These are phyloP conservation scores for Caenorhabditis remanei DNA, from an alignment of 1,140 invertebrate genomes.

Conservation along the genomic window DNA sequence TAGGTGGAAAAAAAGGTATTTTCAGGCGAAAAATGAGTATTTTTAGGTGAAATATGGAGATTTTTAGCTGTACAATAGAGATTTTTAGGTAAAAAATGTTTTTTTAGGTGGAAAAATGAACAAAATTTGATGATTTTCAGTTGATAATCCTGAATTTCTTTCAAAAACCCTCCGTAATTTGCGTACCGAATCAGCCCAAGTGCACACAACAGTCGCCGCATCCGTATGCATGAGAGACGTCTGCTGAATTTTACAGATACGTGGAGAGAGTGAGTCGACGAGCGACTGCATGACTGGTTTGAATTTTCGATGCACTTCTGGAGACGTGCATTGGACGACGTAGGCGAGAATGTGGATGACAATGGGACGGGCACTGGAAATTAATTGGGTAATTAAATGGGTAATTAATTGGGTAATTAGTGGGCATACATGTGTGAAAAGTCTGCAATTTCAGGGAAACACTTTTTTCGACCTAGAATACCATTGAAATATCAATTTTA, in stretches of 20 bases:
- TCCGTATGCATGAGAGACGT: neutral
- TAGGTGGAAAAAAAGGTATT: too few relatives aligned
- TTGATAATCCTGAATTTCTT: neutral
- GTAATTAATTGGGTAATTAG: too few relatives aligned
- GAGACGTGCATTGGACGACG: neutral
- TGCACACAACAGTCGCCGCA: neutral
- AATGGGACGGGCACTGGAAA: conserved; percentile 13
- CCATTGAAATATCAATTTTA: too few relatives aligned
- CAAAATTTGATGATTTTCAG: neutral
- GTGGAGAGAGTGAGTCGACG: neutral
- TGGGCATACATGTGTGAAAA: too few relatives aligned
- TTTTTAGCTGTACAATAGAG: too few relatives aligned
- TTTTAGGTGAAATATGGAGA: too few relatives aligned
- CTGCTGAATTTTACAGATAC: neutral
- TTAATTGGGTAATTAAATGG: too few relatives aligned
- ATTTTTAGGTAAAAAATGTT: too few relatives aligned
- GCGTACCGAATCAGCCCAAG: conserved; percentile 10
- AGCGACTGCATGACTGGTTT: neutral
- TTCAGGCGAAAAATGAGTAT: too few relatives aligned
- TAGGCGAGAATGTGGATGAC: neutral
- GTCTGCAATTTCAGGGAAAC: too few relatives aligned
- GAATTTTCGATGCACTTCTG: conserved; percentile 3
- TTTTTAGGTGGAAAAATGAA: neutral
- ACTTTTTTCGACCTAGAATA: too few relatives aligned
- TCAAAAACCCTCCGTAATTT: neutral